phyloP scores from a whole-genome alignment of 2,113 vertebrate species.

The Marcusenius ussheri region DNA sequence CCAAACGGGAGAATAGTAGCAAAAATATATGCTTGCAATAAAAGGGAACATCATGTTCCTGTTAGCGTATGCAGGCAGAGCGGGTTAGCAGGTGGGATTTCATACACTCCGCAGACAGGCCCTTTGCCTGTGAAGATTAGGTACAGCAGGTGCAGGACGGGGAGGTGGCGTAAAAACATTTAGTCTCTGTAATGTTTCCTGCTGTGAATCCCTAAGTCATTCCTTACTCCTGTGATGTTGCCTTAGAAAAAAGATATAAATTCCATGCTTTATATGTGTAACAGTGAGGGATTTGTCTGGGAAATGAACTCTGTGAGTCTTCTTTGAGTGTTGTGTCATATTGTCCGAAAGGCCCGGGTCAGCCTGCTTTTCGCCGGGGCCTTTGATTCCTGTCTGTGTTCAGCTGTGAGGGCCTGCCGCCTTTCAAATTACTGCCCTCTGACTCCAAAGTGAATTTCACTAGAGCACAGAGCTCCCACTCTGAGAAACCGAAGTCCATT shows the following conservation, averaged over 20 bases:
- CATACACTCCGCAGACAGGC: background rate
- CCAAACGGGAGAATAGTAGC: background rate
- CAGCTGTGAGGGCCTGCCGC: background rate
- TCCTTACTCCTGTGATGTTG: background rate
- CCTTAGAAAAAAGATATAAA: background rate
- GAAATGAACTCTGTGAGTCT: background rate
- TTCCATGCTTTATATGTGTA: background rate
- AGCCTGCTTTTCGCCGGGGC: no score
- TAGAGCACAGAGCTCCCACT: background rate
- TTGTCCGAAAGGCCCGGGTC: background rate
- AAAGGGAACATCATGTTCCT: background rate
- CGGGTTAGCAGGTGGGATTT: background rate
- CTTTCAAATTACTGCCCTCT: background rate
- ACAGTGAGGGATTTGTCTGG: background rate
- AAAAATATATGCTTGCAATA: background rate
- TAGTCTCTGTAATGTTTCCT: background rate
- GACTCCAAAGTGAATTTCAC: background rate
- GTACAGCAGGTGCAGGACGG: background rate
- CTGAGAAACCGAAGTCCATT: background rate
- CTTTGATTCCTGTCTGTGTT: background rate
- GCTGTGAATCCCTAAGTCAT: background rate
- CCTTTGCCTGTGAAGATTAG: background rate
- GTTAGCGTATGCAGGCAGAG: background rate
- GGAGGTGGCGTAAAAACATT: background rate
- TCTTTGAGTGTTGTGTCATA: background rate